phyloP scores from a whole-genome alignment of 2,113 vertebrate genomes.

The Puntigrus tetrazona region DNA sequence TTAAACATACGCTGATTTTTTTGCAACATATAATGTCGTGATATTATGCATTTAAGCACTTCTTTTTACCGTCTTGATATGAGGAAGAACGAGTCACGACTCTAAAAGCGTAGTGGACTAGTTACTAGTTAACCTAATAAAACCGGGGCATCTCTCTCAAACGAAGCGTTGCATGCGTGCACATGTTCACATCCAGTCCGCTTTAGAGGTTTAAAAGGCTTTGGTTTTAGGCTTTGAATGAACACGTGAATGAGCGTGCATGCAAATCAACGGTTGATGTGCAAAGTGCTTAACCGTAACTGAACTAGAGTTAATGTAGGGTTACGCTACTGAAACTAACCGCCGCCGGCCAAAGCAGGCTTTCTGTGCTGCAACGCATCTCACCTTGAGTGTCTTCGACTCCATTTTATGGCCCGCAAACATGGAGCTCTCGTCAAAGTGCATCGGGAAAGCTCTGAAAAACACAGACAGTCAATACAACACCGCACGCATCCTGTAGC shows the following conservation, averaged over 20 bases:
- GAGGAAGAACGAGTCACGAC: no score
- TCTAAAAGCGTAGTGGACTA: no score
- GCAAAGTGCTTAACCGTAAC: not conserved
- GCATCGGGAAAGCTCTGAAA: constrained; percentile 95
- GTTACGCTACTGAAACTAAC: not conserved
- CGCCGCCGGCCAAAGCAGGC: no score
- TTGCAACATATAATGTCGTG: not conserved
- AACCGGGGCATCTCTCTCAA: not conserved
- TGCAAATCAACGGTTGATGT: not conserved
- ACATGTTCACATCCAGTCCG: no score
- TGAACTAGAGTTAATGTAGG: not conserved
- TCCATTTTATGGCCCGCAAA: constrained; percentile 92
- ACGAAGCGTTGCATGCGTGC: not conserved
- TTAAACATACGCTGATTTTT: no score
- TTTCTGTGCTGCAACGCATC: not conserved
- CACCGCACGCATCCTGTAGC: no score
- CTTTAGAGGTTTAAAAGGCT: not conserved
- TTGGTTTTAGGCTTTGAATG: no score
- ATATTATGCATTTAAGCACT: not conserved
- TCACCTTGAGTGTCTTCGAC: constrained; percentile 90
- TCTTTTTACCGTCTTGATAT: not conserved
- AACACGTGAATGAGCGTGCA: not conserved
- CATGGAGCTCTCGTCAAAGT: constrained; percentile 98
- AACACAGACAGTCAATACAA: no score
- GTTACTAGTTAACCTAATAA: not conserved